Conservation (phyloP, 2,888 invertebrate genomes). For the Lasioglossum figueresi region DNA sequence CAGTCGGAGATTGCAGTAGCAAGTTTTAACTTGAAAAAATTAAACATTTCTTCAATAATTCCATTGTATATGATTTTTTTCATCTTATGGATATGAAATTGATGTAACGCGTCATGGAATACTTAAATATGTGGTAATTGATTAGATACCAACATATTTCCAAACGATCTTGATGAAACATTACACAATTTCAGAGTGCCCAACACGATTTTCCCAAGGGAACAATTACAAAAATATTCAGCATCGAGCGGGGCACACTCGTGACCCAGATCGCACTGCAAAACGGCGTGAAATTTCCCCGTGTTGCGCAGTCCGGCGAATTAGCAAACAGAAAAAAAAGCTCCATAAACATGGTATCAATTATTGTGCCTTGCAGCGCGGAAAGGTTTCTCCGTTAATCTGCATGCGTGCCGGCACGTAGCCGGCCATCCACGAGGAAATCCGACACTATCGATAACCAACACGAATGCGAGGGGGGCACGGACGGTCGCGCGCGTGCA, state of each 20-base stretch:
- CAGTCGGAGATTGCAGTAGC: too few species aligned
- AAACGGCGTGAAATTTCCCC: not conserved
- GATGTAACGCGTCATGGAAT: too few species aligned
- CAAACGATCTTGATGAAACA: not conserved
- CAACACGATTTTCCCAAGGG: not conserved
- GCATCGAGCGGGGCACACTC: not conserved
- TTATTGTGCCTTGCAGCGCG: slow-evolving; percentile 1
- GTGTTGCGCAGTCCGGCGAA: not conserved
- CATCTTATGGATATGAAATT: too few species aligned
- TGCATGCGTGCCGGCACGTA: slow-evolving; percentile 22
- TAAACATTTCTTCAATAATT: too few species aligned
- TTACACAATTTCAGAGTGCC: not conserved
- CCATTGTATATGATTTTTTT: too few species aligned
- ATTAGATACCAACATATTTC: too few species aligned
- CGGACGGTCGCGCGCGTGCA: not conserved
- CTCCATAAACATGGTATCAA: not conserved
- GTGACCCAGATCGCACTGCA: not conserved
- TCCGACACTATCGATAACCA: slow-evolving; percentile 40
- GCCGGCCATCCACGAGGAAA: slow-evolving; percentile 18
- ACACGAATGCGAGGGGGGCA: not conserved
- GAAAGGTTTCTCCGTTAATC: slow-evolving; percentile 14
- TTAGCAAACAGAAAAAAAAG: not conserved
- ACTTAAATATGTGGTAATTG: too few species aligned
- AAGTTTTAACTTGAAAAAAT: too few species aligned
- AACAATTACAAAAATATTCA: not conserved